Conservation (phyloP, 2,113 vertebrate species). For the Centrocercus urophasianus region DNA sequence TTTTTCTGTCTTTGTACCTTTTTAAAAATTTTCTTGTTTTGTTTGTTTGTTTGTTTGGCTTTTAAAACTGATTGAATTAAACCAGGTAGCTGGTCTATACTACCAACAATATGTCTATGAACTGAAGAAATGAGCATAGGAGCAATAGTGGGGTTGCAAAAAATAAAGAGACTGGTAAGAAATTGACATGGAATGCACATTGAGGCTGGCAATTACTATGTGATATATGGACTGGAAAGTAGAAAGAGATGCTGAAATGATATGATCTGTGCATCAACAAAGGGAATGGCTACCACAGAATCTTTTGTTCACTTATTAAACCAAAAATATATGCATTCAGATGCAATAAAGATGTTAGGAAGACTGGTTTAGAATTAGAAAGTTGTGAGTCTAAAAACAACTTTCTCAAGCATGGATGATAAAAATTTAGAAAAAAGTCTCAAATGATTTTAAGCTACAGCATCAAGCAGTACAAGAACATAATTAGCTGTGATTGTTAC, state of each 20-base stretch:
- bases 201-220: not conserved
- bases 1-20: not conserved
- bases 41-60: not conserved
- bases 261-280: not conserved
- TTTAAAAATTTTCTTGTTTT: not conserved
- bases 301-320: accelerated
- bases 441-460: not conserved
- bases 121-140: not conserved
- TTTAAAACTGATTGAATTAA: not conserved
- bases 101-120: not conserved
- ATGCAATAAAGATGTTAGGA: not conserved
- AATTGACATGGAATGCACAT: not conserved
- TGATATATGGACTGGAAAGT: not conserved
- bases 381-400: not conserved
- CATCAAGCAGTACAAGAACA: not conserved
- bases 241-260: not conserved
- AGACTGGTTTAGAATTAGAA: not conserved
- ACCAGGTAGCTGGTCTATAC: not conserved
- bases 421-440: not conserved
- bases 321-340: not conserved
- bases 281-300: not conserved
- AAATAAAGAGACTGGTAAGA: not conserved
- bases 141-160: not conserved
- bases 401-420: not conserved
- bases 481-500: not conserved